Percentiles rank a stretch among this genome's conserved stretches.
Conservation (phyloP, 2,797 vertebrate species). For the Tarsius wallacei region DNA sequence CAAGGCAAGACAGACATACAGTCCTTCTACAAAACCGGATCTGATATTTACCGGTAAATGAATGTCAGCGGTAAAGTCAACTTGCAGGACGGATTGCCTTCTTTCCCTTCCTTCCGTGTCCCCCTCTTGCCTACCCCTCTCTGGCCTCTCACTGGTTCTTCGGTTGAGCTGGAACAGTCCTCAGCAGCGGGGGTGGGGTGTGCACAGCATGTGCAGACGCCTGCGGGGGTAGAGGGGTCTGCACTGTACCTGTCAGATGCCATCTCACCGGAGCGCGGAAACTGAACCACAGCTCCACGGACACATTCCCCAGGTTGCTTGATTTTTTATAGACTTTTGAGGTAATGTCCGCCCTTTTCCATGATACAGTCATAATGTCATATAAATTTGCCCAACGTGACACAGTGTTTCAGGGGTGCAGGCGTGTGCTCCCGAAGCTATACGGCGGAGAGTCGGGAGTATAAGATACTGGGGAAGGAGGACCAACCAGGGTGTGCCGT, state of each 20-base stretch:
- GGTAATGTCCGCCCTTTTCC: not conserved
- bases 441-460: too few species aligned
- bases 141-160: not conserved
- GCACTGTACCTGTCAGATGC: not conserved
- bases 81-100: not conserved
- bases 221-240: not conserved
- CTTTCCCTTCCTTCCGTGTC: not conserved
- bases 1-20: not conserved
- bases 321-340: not conserved
- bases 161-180: not conserved
- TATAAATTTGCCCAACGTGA: not conserved
- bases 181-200: not conserved
- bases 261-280: not conserved
- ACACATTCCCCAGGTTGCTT: not conserved
- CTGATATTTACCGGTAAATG: not conserved
- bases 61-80: not conserved
- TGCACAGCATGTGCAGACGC: accelerated
- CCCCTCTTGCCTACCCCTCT: not conserved
- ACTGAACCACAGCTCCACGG: not conserved
- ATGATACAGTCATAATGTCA: not conserved
- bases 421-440: not conserved
- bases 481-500: not conserved
- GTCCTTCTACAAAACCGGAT: not conserved
- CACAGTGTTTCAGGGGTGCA: too few species aligned
- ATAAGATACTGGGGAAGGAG: not conserved